phyloP scores from a whole-genome alignment of 2,113 vertebrate genomes.

The Cichladusa arquata region DNA sequence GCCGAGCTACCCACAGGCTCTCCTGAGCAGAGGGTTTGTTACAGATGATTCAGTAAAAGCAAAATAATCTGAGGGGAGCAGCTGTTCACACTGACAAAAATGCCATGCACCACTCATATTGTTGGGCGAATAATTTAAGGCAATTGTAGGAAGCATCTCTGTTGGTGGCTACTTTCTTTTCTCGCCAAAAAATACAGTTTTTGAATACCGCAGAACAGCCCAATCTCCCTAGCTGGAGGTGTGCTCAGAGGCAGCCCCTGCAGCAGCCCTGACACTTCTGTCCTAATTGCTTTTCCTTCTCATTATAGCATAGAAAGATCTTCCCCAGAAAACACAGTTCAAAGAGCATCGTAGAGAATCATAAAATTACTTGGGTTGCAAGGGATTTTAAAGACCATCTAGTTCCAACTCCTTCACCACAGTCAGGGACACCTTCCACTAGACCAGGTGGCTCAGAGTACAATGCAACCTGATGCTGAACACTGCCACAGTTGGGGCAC shows the following conservation, averaged over 20 bases:
- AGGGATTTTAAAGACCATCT: not conserved
- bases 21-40: not conserved
- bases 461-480: not conserved
- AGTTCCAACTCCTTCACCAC: not conserved
- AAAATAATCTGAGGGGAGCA: not conserved
- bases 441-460: not conserved
- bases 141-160: not conserved
- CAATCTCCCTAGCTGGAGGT: not conserved
- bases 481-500: accelerated
- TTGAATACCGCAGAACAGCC: not conserved
- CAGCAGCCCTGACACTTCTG: not conserved
- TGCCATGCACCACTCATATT: not conserved
- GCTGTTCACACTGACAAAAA: not conserved
- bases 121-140: not conserved
- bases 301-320: not conserved
- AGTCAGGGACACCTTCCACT: not conserved
- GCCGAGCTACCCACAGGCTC: accelerated
- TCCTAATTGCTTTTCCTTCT: not conserved
- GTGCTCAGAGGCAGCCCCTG: not conserved
- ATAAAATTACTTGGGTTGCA: not conserved
- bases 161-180: not conserved
- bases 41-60: constrained; percentile 6
- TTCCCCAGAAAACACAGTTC: not conserved
- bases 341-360: not conserved
- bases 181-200: not conserved